These are phyloP conservation scores for Canis aureus DNA, from an alignment of 2,113 vertebrate genomes.

Conservation along the genomic window DNA sequence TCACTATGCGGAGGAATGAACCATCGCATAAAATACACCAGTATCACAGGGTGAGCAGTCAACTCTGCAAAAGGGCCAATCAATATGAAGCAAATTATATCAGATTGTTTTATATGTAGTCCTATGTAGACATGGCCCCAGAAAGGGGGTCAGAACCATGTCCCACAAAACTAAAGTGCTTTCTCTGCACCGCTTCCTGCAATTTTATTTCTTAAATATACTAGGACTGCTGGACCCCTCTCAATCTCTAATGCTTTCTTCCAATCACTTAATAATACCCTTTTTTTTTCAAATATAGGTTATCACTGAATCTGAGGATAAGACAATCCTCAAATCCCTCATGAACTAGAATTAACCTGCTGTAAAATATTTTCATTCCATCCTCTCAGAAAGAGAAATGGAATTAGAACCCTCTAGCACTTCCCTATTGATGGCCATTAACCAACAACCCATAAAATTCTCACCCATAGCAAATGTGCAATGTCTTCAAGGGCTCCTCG, in stretches of 20 bases:
- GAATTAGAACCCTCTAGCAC: background rate
- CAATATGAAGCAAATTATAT: background rate
- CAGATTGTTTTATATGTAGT: background rate
- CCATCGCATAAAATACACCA: background rate
- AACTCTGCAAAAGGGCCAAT: background rate
- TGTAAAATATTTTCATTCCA: constrained; percentile 80
- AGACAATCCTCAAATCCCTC: constrained; percentile 78
- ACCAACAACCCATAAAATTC: background rate
- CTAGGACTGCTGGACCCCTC: background rate
- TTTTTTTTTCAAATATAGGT: constrained; percentile 75
- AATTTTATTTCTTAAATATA: background rate
- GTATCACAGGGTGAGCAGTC: background rate
- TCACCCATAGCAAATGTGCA: background rate
- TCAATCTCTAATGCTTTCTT: background rate
- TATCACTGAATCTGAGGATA: constrained; percentile 76
- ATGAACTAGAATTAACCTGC: constrained; percentile 77
- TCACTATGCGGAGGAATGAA: background rate
- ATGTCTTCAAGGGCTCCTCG: background rate
- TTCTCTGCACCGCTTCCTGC: background rate
- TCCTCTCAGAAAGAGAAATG: constrained; percentile 62
- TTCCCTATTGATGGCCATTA: background rate
- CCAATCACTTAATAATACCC: constrained; percentile 58
- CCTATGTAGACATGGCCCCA: background rate
- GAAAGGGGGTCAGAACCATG: background rate
- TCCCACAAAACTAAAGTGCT: background rate